phyloP scores from a whole-genome alignment of 2,113 vertebrate species.

The Catharus fuscescens region DNA sequence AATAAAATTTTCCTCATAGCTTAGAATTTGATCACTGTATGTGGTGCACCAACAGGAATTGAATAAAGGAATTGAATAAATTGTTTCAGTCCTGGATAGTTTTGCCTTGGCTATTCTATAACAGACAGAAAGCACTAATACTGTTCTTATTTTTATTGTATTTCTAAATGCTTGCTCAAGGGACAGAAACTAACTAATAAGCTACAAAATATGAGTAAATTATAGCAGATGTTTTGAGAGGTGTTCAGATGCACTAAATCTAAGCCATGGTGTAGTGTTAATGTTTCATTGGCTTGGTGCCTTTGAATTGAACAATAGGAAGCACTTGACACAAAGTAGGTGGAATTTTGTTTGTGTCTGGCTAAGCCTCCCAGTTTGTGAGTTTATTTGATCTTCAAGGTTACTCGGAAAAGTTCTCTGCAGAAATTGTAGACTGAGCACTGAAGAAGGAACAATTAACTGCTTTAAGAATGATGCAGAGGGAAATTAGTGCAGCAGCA shows the following conservation, averaged over 20 bases:
- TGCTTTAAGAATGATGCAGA: background rate
- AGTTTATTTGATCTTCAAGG: background rate
- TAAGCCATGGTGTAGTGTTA: background rate
- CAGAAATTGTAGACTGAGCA: background rate
- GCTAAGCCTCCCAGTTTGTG: background rate
- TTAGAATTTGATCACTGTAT: background rate
- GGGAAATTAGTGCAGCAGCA: background rate
- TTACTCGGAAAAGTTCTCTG: background rate
- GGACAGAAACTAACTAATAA: background rate
- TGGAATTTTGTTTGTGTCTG: constrained; percentile 6
- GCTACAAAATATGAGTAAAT: background rate
- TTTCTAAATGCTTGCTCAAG: background rate
- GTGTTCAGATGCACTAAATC: background rate
- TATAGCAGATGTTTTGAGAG: background rate
- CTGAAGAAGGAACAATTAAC: background rate
- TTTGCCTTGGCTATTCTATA: background rate
- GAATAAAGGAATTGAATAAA: background rate
- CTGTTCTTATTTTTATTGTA: background rate
- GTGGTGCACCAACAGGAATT: background rate
- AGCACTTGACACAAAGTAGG: background rate
- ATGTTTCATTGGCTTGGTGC: background rate
- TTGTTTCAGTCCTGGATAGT: background rate
- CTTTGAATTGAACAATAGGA: background rate
- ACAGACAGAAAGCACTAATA: background rate
- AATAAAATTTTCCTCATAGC: background rate